Evolutionary conservation across 2,888 invertebrate genomes (phyloP).

Genomic region (Scrobipalpa costella): DNA sequence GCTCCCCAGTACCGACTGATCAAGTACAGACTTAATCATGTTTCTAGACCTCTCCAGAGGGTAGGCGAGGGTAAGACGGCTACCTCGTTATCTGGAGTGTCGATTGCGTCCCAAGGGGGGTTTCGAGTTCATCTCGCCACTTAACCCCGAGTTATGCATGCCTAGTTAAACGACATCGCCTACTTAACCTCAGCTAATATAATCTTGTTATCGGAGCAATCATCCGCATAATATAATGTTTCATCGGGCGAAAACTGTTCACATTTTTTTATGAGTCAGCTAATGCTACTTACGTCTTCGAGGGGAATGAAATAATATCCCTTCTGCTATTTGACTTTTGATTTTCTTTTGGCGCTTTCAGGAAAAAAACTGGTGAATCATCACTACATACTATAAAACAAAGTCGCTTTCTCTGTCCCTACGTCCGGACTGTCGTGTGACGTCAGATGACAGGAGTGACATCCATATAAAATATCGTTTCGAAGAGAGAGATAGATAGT

Average conservation of each 20-base stretch:
- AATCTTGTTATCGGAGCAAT: not conserved
- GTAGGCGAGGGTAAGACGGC: slow-evolving; percentile 10
- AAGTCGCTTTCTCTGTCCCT: too few relatives aligned
- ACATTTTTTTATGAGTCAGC: not conserved
- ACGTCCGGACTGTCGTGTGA: too few relatives aligned
- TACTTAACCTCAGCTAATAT: slow-evolving; percentile 10
- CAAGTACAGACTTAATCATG: slow-evolving; percentile 1
- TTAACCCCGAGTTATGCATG: slow-evolving; percentile 16
- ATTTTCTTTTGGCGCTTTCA: too few relatives aligned
- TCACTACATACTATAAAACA: too few relatives aligned
- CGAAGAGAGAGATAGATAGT: too few relatives aligned
- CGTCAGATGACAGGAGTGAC: too few relatives aligned
- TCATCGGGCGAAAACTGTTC: not conserved
- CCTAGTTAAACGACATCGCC: slow-evolving; percentile 12
- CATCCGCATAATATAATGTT: not conserved
- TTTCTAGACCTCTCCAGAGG: slow-evolving; percentile 15
- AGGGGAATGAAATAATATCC: too few relatives aligned
- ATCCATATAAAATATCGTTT: too few relatives aligned
- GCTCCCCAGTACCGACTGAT: too few relatives aligned
- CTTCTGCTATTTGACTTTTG: too few relatives aligned
- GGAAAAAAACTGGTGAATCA: too few relatives aligned
- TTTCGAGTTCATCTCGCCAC: slow-evolving; percentile 15
- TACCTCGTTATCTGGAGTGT: slow-evolving; percentile 18
- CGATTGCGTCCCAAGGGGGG: slow-evolving; percentile 11
- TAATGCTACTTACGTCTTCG: not conserved